Conservation (phyloP, 2,797 vertebrate genomes). For the Tachyglossus aculeatus region DNA sequence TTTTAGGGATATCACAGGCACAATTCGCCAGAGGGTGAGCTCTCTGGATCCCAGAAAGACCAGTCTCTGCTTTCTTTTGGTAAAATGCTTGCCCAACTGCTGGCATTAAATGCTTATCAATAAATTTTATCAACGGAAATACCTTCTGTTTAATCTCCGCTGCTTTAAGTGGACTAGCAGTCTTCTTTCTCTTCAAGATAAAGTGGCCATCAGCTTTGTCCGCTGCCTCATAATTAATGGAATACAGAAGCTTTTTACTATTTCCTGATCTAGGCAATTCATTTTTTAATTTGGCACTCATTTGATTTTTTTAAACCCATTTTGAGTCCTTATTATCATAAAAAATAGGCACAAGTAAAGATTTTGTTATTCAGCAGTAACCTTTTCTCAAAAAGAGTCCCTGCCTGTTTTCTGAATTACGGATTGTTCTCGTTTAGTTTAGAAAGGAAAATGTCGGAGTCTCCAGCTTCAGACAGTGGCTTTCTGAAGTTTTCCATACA, state of each 20-base stretch:
- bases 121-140: slow-evolving; percentile 15
- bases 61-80: slow-evolving; percentile 24
- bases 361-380: too few species aligned
- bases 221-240: slow-evolving; percentile 50
- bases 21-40: slow-evolving; percentile 4
- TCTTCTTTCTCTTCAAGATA: slow-evolving; percentile 43
- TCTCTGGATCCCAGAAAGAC: slow-evolving; percentile 14
- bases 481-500: too few species aligned
- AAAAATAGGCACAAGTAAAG: slow-evolving; percentile 46
- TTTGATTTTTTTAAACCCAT: slow-evolving; percentile 28
- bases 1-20: slow-evolving; percentile 4
- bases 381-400: too few species aligned
- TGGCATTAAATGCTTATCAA: slow-evolving; percentile 23
- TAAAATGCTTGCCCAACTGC: slow-evolving; percentile 18
- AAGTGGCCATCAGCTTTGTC: slow-evolving; percentile 32
- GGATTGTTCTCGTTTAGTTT: too few species aligned
- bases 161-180: slow-evolving; percentile 22
- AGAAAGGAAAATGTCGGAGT: too few species aligned
- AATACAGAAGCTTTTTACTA: slow-evolving; percentile 21
- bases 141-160: background rate
- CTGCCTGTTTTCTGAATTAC: too few species aligned
- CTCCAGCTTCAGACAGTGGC: too few species aligned
- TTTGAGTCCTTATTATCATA: slow-evolving; percentile 47
- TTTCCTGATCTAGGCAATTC: slow-evolving; percentile 42
- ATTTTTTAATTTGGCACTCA: slow-evolving; percentile 24